Evolutionary conservation across 2,113 vertebrate genomes (phyloP).

Genomic region (Elephantulus edwardii): DNA sequence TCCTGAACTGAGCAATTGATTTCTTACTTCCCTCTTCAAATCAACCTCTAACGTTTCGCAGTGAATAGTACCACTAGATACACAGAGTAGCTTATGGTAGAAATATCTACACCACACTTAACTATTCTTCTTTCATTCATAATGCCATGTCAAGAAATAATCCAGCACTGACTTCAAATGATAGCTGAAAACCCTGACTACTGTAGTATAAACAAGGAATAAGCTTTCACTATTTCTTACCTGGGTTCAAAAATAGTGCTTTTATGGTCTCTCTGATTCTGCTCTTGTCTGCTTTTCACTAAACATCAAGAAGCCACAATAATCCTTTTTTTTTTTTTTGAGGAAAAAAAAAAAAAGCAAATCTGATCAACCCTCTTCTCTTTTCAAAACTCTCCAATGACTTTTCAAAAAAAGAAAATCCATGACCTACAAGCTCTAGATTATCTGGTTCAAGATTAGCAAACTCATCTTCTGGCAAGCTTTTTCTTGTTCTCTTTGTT

Average conservation of each 20-base stretch:
- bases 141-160: neutral
- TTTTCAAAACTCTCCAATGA: neutral
- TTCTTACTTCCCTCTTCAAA: neutral
- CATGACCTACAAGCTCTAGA: neutral
- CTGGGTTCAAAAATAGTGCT: neutral
- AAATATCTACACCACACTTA: neutral
- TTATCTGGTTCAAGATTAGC: neutral
- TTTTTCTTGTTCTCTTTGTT: neutral
- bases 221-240: neutral
- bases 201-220: neutral
- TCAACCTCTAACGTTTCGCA: neutral
- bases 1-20: neutral
- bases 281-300: neutral
- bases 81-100: neutral
- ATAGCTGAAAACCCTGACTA: neutral
- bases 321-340: too few relatives aligned
- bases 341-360: neutral
- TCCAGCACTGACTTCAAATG: neutral
- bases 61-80: neutral
- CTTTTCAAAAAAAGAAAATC: constrained; percentile 6
- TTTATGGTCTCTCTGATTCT: neutral
- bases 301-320: neutral
- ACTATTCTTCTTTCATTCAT: neutral
- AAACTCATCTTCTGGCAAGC: neutral
- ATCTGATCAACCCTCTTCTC: neutral